Evolutionary conservation across 2,888 invertebrate genomes (phyloP).

Genomic region (Epiblema foenella): DNA sequence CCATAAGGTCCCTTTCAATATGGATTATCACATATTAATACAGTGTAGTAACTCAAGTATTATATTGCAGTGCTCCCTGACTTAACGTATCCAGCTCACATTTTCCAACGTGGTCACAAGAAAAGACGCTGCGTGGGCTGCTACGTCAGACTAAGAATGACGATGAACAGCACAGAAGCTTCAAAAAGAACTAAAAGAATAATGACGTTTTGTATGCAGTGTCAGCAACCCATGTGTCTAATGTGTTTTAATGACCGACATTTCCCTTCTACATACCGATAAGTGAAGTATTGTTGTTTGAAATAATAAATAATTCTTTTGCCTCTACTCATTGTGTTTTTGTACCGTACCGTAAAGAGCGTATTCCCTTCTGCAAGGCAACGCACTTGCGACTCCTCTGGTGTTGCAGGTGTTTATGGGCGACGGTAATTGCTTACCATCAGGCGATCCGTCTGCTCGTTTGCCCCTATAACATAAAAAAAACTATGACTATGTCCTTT

Average conservation of each 20-base stretch:
- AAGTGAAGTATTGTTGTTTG: not conserved
- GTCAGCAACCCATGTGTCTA: constrained; percentile 16
- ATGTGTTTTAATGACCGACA: constrained; percentile 21
- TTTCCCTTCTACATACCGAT: not conserved
- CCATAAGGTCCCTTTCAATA: no score
- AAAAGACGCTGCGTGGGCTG: constrained; percentile 26
- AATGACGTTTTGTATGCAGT: constrained; percentile 9
- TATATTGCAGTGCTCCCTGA: not conserved
- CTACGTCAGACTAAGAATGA: constrained; percentile 5
- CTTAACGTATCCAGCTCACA: not conserved
- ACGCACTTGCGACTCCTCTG: no score
- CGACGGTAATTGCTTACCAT: no score
- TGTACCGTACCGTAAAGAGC: no score
- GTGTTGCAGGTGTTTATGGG: no score
- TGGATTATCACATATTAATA: no score
- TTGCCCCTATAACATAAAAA: no score
- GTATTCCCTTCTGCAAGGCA: no score
- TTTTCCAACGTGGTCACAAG: constrained; percentile 10
- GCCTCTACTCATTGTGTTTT: no score
- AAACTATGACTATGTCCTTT: no score
- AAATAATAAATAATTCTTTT: not conserved
- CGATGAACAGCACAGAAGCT: constrained; percentile 1
- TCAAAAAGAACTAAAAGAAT: constrained; percentile 20
- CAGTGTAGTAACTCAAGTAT: not conserved
- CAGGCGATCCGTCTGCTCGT: no score